Evolutionary conservation across 2,113 vertebrate genomes (phyloP).

Genomic region (Alouatta palliata): DNA sequence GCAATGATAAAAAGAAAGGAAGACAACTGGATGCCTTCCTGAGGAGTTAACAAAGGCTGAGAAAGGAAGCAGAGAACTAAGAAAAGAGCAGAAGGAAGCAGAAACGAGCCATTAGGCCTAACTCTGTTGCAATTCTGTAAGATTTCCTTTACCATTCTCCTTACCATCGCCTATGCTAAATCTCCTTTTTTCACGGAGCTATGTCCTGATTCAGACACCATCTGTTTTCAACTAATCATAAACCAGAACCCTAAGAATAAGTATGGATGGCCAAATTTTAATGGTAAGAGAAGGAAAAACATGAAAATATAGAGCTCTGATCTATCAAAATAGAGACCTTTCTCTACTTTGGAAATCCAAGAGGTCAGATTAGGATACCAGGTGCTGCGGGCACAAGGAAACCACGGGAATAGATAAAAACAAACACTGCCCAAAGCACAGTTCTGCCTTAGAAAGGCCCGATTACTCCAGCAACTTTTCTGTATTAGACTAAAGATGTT

Average conservation of each 20-base stretch:
- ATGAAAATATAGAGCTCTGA: background rate
- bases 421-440: background rate
- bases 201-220: constrained; percentile 59
- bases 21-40: background rate
- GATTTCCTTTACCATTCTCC: background rate
- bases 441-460: background rate
- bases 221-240: constrained; percentile 58
- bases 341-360: background rate
- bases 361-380: background rate
- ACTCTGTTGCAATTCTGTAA: background rate
- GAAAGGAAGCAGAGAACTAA: background rate
- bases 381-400: background rate
- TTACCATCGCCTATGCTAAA: background rate
- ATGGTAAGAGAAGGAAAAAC: background rate
- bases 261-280: background rate
- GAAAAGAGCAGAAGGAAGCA: background rate
- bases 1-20: background rate
- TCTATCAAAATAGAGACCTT: background rate
- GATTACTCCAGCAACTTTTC: background rate
- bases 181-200: background rate
- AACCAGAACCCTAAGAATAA: background rate
- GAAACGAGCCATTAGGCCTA: background rate
- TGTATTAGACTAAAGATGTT: background rate
- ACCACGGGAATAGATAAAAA: background rate
- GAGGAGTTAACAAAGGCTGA: background rate